Percentiles rank a stretch among this genome's conserved stretches.
phyloP scores from a whole-genome alignment of 2,797 vertebrate species.

The Brotula barbata region DNA sequence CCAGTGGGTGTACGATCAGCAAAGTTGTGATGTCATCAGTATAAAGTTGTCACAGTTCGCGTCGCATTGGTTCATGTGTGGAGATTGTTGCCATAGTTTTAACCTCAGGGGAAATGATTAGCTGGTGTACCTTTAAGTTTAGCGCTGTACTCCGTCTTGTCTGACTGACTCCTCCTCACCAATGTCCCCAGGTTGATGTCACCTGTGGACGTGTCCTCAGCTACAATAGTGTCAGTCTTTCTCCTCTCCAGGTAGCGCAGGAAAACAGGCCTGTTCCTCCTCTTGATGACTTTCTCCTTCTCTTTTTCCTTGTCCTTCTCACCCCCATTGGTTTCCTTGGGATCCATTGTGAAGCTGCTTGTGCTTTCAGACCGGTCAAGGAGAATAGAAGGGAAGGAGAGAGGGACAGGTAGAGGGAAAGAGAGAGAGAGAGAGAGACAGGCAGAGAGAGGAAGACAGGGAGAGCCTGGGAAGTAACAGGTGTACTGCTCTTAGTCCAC shows the following conservation, averaged over 20 bases:
- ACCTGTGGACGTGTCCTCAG: conserved; percentile 76
- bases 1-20: not conserved
- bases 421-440: conserved; percentile 37
- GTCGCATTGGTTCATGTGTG: conserved; percentile 19
- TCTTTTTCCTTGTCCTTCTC: conserved; percentile 80
- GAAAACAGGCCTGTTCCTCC: conserved; percentile 84
- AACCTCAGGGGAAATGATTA: conserved; percentile 60
- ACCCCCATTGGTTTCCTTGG: conserved; percentile 69
- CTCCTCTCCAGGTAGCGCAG: conserved; percentile 91
- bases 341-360: conserved; percentile 74
- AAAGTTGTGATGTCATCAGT: conserved; percentile 26
- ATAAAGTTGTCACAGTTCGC: conserved; percentile 14
- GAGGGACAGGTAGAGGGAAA: conserved; percentile 39
- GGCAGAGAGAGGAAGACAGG: conserved; percentile 41
- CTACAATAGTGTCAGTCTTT: conserved; percentile 90
- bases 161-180: conserved; percentile 93
- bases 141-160: conserved; percentile 94
- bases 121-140: conserved; percentile 92
- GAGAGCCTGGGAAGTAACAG: conserved; percentile 74
- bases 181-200: conserved; percentile 83
- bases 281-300: conserved; percentile 75
- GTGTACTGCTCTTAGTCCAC: conserved; percentile 77
- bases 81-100: conserved; percentile 71
- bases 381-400: conserved; percentile 46
- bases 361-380: conserved; percentile 32